These are phyloP conservation scores for Trichomalopsis sarcophagae DNA, from an alignment of 1,140 invertebrate species.

Conservation along the genomic window DNA sequence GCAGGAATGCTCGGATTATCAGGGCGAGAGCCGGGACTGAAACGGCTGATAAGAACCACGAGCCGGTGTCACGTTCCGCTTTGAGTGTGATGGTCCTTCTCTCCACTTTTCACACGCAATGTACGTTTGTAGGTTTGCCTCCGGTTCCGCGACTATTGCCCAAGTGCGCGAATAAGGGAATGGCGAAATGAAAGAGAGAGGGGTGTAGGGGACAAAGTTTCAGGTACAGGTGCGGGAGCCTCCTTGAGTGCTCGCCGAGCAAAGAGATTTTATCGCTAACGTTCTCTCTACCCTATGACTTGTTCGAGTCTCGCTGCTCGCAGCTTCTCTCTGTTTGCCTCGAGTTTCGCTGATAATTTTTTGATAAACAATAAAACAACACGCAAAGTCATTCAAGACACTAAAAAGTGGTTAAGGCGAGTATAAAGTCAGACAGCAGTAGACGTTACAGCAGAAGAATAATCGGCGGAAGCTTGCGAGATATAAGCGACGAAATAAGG, in stretches of 20 bases:
- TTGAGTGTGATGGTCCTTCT: conserved; percentile 68
- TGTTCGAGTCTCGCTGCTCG: not conserved
- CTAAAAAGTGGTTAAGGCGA: not conserved
- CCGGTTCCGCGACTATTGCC: conserved; percentile 1
- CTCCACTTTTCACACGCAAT: conserved; percentile 61
- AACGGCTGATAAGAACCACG: conserved; percentile 69
- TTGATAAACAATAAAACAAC: not conserved
- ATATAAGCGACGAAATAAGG: conserved; percentile 26
- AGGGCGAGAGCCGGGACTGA: conserved; percentile 51
- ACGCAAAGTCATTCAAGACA: not conserved
- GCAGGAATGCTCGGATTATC: conserved; percentile 70
- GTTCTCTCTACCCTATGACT: not conserved
- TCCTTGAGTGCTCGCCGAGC: not conserved
- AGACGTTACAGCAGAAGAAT: not conserved
- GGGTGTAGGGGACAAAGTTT: not conserved
- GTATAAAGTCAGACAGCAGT: not conserved
- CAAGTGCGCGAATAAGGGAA: conserved; percentile 1
- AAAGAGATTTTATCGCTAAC: conserved; percentile 4
- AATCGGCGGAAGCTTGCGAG: not conserved
- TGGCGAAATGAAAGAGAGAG: conserved; percentile 6
- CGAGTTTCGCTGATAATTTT: not conserved
- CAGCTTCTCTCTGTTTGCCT: not conserved
- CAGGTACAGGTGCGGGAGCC: not conserved
- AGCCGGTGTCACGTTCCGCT: conserved; percentile 70
- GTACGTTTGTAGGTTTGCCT: conserved; percentile 25